Conservation (phyloP, 2,797 vertebrate genomes). For the Fratercula arctica region DNA sequence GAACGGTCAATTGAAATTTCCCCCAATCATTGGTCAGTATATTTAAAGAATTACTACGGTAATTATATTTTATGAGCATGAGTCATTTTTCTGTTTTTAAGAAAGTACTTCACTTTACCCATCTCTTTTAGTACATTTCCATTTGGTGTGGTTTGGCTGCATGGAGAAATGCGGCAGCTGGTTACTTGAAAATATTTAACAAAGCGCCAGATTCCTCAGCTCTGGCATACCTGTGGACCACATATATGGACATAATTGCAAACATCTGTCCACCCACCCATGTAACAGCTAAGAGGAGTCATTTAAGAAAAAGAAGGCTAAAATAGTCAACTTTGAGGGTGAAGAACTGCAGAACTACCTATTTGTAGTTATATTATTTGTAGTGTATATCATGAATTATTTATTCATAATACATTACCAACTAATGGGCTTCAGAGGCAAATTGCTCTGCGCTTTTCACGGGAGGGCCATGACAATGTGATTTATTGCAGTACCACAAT, state of each 20-base stretch:
- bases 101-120: conserved; percentile 68
- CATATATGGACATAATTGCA: conserved; percentile 78
- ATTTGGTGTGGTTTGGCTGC: conserved; percentile 79
- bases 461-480: neutral
- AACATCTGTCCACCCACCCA: conserved; percentile 79
- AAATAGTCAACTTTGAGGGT: conserved; percentile 57
- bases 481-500: neutral
- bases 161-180: conserved; percentile 68
- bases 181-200: conserved; percentile 76
- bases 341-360: conserved; percentile 38
- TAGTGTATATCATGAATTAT: neutral
- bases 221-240: conserved; percentile 79
- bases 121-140: conserved; percentile 80
- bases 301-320: conserved; percentile 66
- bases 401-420: conserved; percentile 54
- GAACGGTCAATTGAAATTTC: conserved; percentile 50
- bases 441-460: neutral
- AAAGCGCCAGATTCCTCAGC: conserved; percentile 71
- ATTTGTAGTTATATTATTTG: neutral
- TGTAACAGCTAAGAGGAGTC: conserved; percentile 58
- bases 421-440: neutral
- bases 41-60: conserved; percentile 76
- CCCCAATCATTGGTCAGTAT: conserved; percentile 53
- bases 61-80: conserved; percentile 76
- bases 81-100: conserved; percentile 79